phyloP scores from a whole-genome alignment of 1,140 invertebrate genomes.

The Pseudomyrmex gracilis region DNA sequence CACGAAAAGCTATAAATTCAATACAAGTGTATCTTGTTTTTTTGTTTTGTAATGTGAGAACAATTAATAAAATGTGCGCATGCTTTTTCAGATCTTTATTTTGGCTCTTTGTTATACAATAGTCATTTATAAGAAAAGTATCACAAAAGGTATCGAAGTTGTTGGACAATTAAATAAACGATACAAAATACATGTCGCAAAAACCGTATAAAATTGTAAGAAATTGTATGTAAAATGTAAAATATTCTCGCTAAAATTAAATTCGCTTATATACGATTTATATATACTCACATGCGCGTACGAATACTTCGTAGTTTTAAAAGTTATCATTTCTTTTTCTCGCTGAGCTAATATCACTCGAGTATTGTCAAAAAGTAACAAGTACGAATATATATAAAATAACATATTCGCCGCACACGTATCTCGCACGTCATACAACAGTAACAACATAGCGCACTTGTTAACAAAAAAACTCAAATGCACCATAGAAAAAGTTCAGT shows the following conservation, averaged over 20 bases:
- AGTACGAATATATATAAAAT: slow-evolving; percentile 57
- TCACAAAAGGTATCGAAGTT: slow-evolving; percentile 56
- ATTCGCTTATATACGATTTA: slow-evolving; percentile 33
- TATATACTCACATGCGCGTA: background rate
- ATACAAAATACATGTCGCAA: slow-evolving; percentile 42
- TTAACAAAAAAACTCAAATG: slow-evolving; percentile 69
- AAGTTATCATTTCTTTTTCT: background rate
- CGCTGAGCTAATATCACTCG: slow-evolving; percentile 4
- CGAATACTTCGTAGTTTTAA: slow-evolving; percentile 9
- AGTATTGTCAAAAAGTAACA: slow-evolving; percentile 63
- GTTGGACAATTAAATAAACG: slow-evolving; percentile 26
- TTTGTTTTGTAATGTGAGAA: too few species aligned
- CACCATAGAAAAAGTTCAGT: slow-evolving; percentile 65
- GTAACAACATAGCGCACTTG: slow-evolving; percentile 72
- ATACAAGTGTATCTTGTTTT: too few species aligned
- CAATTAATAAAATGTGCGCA: too few species aligned
- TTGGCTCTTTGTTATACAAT: slow-evolving; percentile 29
- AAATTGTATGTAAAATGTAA: slow-evolving; percentile 13
- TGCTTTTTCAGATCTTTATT: slow-evolving; percentile 38
- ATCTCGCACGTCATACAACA: slow-evolving; percentile 36
- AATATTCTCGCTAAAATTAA: slow-evolving; percentile 27
- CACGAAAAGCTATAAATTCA: too few species aligned
- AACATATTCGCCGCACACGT: slow-evolving; percentile 27
- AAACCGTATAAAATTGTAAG: slow-evolving; percentile 21
- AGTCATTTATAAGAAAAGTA: slow-evolving; percentile 56